These are phyloP conservation scores for Euborellia annulipes DNA, from an alignment of 1,140 invertebrate genomes.

Conservation along the genomic window DNA sequence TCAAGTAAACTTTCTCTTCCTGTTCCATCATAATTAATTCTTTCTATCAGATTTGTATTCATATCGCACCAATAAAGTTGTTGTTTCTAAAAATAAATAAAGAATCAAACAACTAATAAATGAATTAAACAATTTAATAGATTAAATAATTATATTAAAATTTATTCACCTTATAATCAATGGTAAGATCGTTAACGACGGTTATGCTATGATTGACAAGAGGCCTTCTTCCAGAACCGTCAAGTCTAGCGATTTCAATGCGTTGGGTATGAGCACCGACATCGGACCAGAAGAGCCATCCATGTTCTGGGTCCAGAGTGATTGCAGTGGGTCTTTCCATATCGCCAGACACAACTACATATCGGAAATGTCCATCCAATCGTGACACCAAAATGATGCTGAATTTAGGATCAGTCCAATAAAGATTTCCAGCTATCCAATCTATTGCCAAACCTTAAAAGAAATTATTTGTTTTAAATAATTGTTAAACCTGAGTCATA, in stretches of 20 bases:
- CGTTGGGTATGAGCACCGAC: conserved; percentile 28
- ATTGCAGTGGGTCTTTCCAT: conserved; percentile 35
- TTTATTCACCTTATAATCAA: conserved; percentile 35
- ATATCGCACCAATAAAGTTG: conserved; percentile 36
- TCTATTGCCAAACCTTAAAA: conserved; percentile 28
- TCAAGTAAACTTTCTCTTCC: conserved; percentile 22
- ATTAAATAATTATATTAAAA: no score
- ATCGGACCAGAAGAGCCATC: conserved; percentile 47
- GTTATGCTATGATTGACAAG: conserved; percentile 32
- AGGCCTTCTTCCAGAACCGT: conserved; percentile 37
- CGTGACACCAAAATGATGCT: conserved; percentile 38
- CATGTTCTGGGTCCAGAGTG: conserved; percentile 43
- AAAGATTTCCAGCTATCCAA: conserved; percentile 36
- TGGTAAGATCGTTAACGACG: conserved; percentile 38
- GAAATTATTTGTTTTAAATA: no score
- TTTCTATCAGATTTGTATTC: conserved; percentile 28
- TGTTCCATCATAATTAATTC: conserved; percentile 33
- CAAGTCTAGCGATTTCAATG: conserved; percentile 36
- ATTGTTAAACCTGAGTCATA: conserved; percentile 19
- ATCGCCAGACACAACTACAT: conserved; percentile 30
- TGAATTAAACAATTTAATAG: not conserved
- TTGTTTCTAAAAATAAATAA: conserved; percentile 18
- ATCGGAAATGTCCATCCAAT: conserved; percentile 31
- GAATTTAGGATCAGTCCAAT: conserved; percentile 43
- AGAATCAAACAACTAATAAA: not conserved